phyloP scores from a whole-genome alignment of 2,797 vertebrate genomes.

The Remorina albescens region DNA sequence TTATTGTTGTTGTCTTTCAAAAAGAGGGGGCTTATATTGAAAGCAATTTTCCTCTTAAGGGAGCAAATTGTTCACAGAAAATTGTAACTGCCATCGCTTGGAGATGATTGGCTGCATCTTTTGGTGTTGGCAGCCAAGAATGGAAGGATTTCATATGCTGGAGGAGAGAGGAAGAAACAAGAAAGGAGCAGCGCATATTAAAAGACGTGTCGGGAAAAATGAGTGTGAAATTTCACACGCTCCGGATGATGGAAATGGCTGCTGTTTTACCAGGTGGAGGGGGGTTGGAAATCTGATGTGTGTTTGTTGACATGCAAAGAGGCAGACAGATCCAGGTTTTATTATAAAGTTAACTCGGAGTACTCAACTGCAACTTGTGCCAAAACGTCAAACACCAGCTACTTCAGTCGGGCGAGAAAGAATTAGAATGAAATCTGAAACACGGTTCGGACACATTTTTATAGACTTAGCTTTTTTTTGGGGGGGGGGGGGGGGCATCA shows the following conservation, averaged over 20 bases:
- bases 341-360: slow-evolving; percentile 29
- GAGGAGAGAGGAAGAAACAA: slow-evolving; percentile 33
- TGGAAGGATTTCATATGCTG: slow-evolving; percentile 84
- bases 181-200: slow-evolving; percentile 78
- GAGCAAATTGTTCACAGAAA: slow-evolving; percentile 86
- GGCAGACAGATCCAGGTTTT: too few species aligned
- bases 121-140: slow-evolving; percentile 74
- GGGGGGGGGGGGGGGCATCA: too few species aligned
- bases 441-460: slow-evolving; percentile 2
- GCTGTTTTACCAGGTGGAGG: slow-evolving; percentile 78
- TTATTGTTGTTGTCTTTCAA: slow-evolving; percentile 89
- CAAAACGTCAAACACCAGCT: slow-evolving; percentile 50
- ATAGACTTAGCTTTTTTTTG: not conserved
- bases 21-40: slow-evolving; percentile 88
- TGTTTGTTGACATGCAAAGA: slow-evolving; percentile 57
- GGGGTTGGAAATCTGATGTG: slow-evolving; percentile 64
- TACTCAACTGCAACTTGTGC: slow-evolving; percentile 16
- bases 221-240: slow-evolving; percentile 85
- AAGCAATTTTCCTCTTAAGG: slow-evolving; percentile 91
- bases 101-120: slow-evolving; percentile 85
- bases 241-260: slow-evolving; percentile 79
- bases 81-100: slow-evolving; percentile 86
- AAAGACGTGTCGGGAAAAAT: slow-evolving; percentile 86
- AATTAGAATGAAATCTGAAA: too few species aligned
- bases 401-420: slow-evolving; percentile 12